Conservation (phyloP, 2,888 invertebrate species). For the Agrotis ipsilon region DNA sequence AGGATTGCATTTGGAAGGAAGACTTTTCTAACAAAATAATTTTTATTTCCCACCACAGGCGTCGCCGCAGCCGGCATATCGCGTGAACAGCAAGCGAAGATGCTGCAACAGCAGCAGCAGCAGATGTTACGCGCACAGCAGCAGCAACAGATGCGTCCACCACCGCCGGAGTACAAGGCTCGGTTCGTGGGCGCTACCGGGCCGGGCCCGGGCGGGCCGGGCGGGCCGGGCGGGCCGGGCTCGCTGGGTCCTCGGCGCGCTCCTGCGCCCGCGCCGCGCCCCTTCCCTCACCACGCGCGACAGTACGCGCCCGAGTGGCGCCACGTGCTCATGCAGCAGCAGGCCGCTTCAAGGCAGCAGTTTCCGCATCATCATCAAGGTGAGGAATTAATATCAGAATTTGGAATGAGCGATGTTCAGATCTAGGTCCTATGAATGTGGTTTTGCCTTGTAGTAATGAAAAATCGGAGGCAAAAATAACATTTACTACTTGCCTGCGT, state of each 20-base stretch:
- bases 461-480: neutral
- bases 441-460: neutral
- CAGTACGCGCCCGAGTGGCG: slow-evolving; percentile 88
- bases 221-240: slow-evolving; percentile 53
- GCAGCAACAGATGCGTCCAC: slow-evolving; percentile 92
- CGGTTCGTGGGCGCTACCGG: slow-evolving; percentile 85
- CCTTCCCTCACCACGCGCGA: slow-evolving; percentile 83
- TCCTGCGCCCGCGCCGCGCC: slow-evolving; percentile 73
- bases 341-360: slow-evolving; percentile 82
- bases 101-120: slow-evolving; percentile 93
- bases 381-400: slow-evolving; percentile 44
- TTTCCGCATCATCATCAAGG: slow-evolving; percentile 89
- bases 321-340: slow-evolving; percentile 92
- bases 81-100: slow-evolving; percentile 93
- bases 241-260: slow-evolving; percentile 73
- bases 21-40: neutral
- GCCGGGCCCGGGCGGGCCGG: slow-evolving; percentile 62
- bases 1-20: neutral
- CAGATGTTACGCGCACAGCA: slow-evolving; percentile 92
- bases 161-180: slow-evolving; percentile 97
- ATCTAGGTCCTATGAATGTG: neutral
- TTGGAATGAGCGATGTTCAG: too few species aligned
- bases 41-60: slow-evolving; percentile 67
- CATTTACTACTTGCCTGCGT: neutral
- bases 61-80: slow-evolving; percentile 87